Conservation (phyloP, 2,113 vertebrate species). For the Megatriorchis doriae region DNA sequence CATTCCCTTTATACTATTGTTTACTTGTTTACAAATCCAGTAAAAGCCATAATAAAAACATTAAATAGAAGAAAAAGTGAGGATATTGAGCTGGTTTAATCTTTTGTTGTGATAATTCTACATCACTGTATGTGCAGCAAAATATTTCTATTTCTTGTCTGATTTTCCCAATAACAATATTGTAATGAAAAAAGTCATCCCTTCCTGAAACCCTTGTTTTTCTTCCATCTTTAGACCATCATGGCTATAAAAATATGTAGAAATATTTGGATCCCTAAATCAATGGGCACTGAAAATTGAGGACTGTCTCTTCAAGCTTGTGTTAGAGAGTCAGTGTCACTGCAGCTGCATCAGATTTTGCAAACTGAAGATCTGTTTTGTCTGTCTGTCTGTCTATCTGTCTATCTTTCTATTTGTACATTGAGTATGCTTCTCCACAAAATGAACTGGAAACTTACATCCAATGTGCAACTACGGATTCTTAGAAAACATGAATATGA, state of each 20-base stretch:
- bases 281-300: not conserved
- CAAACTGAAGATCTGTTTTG: not conserved
- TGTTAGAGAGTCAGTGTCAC: not conserved
- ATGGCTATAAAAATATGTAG: not conserved
- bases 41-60: not conserved
- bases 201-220: not conserved
- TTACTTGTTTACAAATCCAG: not conserved
- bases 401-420: not conserved
- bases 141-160: not conserved
- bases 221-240: not conserved
- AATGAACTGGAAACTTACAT: not conserved
- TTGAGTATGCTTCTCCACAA: not conserved
- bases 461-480: not conserved
- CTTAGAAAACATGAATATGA: not conserved
- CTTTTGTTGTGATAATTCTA: not conserved
- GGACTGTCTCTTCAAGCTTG: not conserved
- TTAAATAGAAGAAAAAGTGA: not conserved
- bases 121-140: not conserved
- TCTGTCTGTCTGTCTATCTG: not conserved
- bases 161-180: not conserved
- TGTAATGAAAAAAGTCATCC: not conserved
- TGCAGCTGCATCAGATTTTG: not conserved
- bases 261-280: not conserved
- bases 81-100: not conserved
- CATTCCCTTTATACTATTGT: not conserved